Evolutionary conservation across 2,888 invertebrate genomes (phyloP), one percentile per base, ranked within the genome.

Genomic region (Mesochorus sp.): DNA sequence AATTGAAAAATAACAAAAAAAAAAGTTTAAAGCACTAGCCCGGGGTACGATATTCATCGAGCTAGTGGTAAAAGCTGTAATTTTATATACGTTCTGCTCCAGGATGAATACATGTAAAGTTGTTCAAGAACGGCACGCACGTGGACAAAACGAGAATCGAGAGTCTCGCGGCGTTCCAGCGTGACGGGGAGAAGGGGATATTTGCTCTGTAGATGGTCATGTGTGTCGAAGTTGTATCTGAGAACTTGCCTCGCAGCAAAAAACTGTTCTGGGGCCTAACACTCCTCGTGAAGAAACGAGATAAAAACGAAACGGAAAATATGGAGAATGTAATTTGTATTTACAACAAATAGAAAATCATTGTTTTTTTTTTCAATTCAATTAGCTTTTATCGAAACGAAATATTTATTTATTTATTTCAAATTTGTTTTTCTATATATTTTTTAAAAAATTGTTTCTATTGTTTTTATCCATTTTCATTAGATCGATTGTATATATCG

Each of bases 171-270:
- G 64, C 19, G 44, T 37, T 8, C 6, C n/a, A 37, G 5, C 17
- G 12, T 26, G 17, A 51, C 55, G 37, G 4, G 12, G 28, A 34
- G 28, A 17, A n/a, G 34, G 21, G 19, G n/a, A 12, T 21, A n/a
- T 55, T 4, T 21, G 34, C 17, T 67, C 79, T 82, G 75, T 84
- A 87, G 55, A 85, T 85, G 85, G 85, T 79, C 75, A 85, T 83
- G 84, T 83, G 70, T 84, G 85, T 82, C 85, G 77, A 81, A 83
- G 71, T 77, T 62, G 70, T 67, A 80, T 51, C 51, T n/a, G 51
- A n/a, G 26, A 51, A 5, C 26, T 6, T 42, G 26, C 26, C 26
- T 21, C 42, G 14, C 12, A 59, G 39, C 26, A 1, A 17, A 8
- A 12, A 14, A 61, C 24, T 31, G 14, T 24, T 21, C 8, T 21